Percentiles rank a stretch among this genome's conserved stretches.
phyloP scores from a whole-genome alignment of 2,888 invertebrate genomes.

The Abrostola triplasia region DNA sequence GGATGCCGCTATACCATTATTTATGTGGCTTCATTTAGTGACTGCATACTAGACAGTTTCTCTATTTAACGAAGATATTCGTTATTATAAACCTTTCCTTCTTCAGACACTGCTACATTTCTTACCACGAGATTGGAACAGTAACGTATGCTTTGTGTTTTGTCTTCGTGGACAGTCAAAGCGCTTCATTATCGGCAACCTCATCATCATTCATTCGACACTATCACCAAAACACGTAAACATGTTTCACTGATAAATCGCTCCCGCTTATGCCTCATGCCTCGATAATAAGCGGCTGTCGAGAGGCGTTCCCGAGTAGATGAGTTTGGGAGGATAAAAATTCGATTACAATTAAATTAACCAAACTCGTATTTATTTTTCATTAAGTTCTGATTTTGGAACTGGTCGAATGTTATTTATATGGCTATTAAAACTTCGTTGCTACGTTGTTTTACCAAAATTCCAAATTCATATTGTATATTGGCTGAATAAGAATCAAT shows the following conservation, averaged over 20 bases:
- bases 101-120: too few species aligned
- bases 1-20: too few species aligned
- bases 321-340: constrained; percentile 84
- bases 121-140: too few species aligned
- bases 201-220: too few species aligned
- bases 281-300: constrained; percentile 69
- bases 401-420: constrained; percentile 51
- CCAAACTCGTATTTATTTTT: constrained; percentile 83
- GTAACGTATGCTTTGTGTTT: too few species aligned
- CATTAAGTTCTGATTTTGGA: constrained; percentile 73
- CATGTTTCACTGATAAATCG: constrained; percentile 26
- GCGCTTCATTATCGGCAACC: too few species aligned
- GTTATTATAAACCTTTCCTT: too few species aligned
- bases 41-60: too few species aligned
- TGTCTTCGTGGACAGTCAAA: too few species aligned
- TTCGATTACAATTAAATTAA: constrained; percentile 88
- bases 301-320: constrained; percentile 78
- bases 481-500: not conserved
- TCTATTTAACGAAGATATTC: too few species aligned
- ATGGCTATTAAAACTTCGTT: constrained; percentile 37
- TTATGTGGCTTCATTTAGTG: too few species aligned
- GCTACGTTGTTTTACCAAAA: constrained; percentile 19
- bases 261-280: constrained; percentile 56
- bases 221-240: not conserved
- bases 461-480: constrained; percentile 14